phyloP scores from a whole-genome alignment of 1,140 invertebrate species.

The Portunus trituberculatus region DNA sequence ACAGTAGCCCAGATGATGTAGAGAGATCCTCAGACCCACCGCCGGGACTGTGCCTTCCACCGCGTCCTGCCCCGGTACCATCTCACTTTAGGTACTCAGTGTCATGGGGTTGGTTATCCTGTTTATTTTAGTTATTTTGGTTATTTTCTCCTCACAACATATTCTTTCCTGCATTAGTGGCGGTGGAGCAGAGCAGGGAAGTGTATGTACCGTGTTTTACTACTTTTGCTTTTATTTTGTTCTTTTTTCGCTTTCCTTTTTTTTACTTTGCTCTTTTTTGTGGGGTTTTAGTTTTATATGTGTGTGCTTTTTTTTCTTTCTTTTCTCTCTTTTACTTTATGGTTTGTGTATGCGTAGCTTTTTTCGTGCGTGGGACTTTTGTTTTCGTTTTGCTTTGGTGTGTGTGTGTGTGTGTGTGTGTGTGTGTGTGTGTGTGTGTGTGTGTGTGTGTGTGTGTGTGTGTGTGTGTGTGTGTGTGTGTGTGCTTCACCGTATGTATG shows the following conservation, averaged over 20 bases:
- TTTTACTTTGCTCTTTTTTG: not conserved
- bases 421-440: too few relatives aligned
- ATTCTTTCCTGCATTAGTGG: not conserved
- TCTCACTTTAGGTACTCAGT: not conserved
- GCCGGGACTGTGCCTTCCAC: not conserved
- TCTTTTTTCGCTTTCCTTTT: too few relatives aligned
- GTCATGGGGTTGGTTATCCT: not conserved
- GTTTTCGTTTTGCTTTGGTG: too few relatives aligned
- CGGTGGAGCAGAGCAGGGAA: not conserved
- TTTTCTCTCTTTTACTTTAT: not conserved
- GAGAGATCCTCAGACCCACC: too few relatives aligned
- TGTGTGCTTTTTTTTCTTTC: not conserved
- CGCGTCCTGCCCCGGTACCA: not conserved
- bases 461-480: too few relatives aligned
- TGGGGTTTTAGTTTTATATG: not conserved
- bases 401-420: too few relatives aligned
- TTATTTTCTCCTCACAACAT: not conserved
- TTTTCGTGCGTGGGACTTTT: too few relatives aligned
- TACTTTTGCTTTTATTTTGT: not conserved
- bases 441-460: too few relatives aligned
- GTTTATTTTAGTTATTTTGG: too few relatives aligned
- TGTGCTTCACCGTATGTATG: too few relatives aligned
- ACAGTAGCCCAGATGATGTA: too few relatives aligned
- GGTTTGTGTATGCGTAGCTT: not conserved
- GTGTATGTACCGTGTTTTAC: not conserved